Evolutionary conservation across 2,888 invertebrate species (phyloP).

Genomic region (Cephus rjabovi): DNA sequence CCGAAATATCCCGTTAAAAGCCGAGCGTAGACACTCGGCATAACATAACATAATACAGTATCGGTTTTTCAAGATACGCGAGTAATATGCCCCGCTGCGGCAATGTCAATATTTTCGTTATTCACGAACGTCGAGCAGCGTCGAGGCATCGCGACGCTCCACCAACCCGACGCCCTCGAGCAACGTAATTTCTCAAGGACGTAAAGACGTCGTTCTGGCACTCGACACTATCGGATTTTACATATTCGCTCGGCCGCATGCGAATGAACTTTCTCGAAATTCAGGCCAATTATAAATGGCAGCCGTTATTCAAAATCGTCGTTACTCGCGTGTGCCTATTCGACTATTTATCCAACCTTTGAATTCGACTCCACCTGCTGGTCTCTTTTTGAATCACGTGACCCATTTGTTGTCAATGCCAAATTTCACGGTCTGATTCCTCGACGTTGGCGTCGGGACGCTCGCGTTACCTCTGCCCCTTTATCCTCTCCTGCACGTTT

Average conservation of each 20-base stretch:
- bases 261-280: no score
- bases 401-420: background rate
- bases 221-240: no score
- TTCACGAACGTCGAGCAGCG: background rate
- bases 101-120: slow-evolving; percentile 3
- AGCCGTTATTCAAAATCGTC: no score
- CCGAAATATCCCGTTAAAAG: slow-evolving; percentile 50
- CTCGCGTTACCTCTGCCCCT: background rate
- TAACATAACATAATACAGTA: slow-evolving; percentile 16
- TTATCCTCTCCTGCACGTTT: background rate
- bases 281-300: no score
- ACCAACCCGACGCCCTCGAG: background rate
- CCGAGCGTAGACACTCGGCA: slow-evolving; percentile 35
- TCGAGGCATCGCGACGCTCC: background rate
- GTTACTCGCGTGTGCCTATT: no score
- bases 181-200: background rate
- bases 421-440: background rate
- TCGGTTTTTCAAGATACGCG: slow-evolving; percentile 6
- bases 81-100: background rate
- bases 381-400: background rate
- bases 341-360: no score
- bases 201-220: no score
- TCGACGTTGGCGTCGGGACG: background rate
- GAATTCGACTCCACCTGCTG: background rate
- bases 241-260: no score